phyloP scores from a whole-genome alignment of 2,797 vertebrate genomes.

The Onychomys arenicola region DNA sequence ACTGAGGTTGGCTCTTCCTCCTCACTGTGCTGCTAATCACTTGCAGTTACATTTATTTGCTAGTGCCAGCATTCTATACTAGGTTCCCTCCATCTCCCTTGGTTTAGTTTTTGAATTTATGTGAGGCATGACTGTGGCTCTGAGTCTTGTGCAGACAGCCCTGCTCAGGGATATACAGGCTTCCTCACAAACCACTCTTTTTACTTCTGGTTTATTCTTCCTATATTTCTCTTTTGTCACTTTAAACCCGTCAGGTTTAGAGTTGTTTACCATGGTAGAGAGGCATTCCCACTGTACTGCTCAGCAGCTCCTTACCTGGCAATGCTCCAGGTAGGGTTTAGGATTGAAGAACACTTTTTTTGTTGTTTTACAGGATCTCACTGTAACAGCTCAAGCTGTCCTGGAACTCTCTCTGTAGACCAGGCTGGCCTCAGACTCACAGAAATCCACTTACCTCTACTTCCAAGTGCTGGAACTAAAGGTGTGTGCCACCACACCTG shows the following conservation, averaged over 20 bases:
- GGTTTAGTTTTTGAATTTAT: not conserved
- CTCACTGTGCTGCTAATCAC: not conserved
- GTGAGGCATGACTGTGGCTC: not conserved
- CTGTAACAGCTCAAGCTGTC: not conserved
- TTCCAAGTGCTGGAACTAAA: not conserved
- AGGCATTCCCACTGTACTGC: not conserved
- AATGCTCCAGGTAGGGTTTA: not conserved
- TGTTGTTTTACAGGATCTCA: not conserved
- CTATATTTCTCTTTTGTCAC: slow-evolving; percentile 42
- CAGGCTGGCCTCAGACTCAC: not conserved
- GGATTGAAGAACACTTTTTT: not conserved
- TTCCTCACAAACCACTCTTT: not conserved
- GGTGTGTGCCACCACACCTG: not conserved
- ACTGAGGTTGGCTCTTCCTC: not conserved
- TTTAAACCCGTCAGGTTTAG: slow-evolving; percentile 16
- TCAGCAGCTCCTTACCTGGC: not conserved
- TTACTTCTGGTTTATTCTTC: slow-evolving; percentile 11
- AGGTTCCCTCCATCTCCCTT: not conserved
- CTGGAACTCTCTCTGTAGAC: not conserved
- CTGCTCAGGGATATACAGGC: not conserved
- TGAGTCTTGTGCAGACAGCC: not conserved
- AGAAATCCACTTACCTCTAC: not conserved
- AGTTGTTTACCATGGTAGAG: not conserved
- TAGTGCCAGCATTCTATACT: not conserved
- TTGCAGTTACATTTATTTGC: not conserved